Conservation (phyloP, 1,140 invertebrate genomes). For the Neomicropteryx cornuta region DNA sequence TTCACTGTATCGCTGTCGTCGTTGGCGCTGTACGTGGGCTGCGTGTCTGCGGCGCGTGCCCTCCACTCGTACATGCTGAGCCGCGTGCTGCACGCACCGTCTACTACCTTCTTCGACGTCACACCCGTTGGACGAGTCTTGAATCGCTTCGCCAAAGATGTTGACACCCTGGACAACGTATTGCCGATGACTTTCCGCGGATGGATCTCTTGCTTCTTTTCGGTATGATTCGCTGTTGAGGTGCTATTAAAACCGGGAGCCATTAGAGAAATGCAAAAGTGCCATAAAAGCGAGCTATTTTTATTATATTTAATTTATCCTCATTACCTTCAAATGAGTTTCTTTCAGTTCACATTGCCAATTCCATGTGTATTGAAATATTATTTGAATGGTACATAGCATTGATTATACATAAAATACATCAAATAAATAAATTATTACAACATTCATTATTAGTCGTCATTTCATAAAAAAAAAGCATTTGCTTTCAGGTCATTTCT, state of each 20-base stretch:
- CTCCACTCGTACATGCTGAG: constrained; percentile 57
- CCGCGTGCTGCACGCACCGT: constrained; percentile 59
- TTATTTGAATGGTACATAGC: no score
- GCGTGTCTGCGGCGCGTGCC: constrained; percentile 54
- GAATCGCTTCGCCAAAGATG: constrained; percentile 78
- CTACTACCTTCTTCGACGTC: constrained; percentile 72
- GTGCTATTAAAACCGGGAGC: no score
- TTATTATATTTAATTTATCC: no score
- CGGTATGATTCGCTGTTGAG: constrained; percentile 39
- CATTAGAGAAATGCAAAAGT: not conserved
- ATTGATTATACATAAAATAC: no score
- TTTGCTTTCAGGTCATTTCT: no score
- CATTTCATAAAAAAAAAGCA: no score
- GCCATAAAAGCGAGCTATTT: not conserved
- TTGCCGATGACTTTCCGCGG: constrained; percentile 58
- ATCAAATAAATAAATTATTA: no score
- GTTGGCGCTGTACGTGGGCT: constrained; percentile 55
- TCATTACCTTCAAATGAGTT: no score
- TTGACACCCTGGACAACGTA: constrained; percentile 67
- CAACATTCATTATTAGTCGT: no score
- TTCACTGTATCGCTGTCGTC: constrained; percentile 55
- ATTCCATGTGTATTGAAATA: no score
- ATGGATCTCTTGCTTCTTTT: constrained; percentile 57
- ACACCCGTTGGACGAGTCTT: constrained; percentile 76
- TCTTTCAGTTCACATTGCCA: no score